Conservation (phyloP, 2,113 vertebrate genomes). For the Leucopternis melanops region DNA sequence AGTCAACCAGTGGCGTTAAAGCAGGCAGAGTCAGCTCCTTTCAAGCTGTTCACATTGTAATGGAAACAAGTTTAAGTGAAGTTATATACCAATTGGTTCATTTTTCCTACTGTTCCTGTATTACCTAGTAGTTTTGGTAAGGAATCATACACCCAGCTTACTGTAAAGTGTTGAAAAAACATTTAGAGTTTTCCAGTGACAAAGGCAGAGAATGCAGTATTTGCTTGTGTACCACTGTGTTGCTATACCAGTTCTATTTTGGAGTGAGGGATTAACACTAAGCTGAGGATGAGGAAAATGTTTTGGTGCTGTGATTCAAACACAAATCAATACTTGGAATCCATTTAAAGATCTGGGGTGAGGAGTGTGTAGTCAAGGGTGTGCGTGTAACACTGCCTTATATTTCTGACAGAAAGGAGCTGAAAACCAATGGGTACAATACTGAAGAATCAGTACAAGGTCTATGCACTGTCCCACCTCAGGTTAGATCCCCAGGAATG, state of each 20-base stretch:
- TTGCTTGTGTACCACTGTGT: neutral
- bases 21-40: neutral
- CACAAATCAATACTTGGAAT: neutral
- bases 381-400: rapidly evolving
- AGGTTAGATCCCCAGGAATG: neutral
- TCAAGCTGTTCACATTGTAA: rapidly evolving
- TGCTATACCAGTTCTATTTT: rapidly evolving
- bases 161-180: neutral
- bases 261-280: neutral
- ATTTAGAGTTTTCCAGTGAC: rapidly evolving
- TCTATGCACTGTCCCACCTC: neutral
- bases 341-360: neutral
- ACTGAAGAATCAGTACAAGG: neutral
- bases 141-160: rapidly evolving
- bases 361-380: neutral
- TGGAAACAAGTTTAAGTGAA: neutral
- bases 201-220: neutral
- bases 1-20: neutral
- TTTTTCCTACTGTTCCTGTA: neutral
- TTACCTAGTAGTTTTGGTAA: neutral
- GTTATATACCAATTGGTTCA: neutral
- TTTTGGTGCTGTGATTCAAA: neutral
- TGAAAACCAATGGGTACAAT: neutral
- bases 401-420: neutral
- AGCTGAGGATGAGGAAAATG: neutral